Conservation (phyloP, 2,113 vertebrate species). For the Hippocampus comes region DNA sequence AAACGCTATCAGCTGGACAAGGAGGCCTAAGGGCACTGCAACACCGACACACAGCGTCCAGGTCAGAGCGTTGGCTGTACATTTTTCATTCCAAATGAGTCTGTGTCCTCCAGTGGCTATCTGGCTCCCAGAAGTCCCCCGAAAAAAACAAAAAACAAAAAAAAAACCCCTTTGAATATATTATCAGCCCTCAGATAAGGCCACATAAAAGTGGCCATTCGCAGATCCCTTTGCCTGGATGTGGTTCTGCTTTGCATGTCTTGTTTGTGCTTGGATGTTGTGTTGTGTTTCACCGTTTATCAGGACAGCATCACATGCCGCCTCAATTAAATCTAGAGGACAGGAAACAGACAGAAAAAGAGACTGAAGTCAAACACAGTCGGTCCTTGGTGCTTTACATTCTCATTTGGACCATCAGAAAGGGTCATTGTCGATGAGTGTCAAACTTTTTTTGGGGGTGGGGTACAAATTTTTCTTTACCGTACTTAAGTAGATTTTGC, state of each 20-base stretch:
- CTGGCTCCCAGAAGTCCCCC: slow-evolving; percentile 38
- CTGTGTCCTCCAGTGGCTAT: slow-evolving; percentile 32
- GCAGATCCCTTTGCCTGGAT: slow-evolving; percentile 37
- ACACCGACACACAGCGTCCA: slow-evolving; percentile 17
- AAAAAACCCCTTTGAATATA: slow-evolving; percentile 49
- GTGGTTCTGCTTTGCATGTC: slow-evolving; percentile 15
- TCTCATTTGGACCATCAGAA: not conserved
- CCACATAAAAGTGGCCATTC: slow-evolving; percentile 27
- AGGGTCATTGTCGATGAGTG: no score
- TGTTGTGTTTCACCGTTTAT: slow-evolving; percentile 43
- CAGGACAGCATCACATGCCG: slow-evolving; percentile 34
- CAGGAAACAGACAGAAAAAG: slow-evolving; percentile 7
- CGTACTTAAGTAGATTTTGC: no score
- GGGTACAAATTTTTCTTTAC: no score
- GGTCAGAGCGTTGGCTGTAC: slow-evolving; percentile 19
- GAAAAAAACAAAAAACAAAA: not conserved
- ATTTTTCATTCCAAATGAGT: slow-evolving; percentile 32
- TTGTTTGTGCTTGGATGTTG: slow-evolving; percentile 17
- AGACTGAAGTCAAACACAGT: slow-evolving; percentile 2
- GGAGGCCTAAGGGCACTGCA: slow-evolving; percentile 38
- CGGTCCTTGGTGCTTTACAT: not conserved
- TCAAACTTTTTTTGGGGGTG: no score
- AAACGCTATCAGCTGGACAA: slow-evolving; percentile 51
- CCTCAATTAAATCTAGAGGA: slow-evolving; percentile 26
- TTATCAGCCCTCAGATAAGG: slow-evolving; percentile 43